Base-by-base conservation (phyloP, 2,797 vertebrate genomes). In the Prunella strophiata region DNA sequence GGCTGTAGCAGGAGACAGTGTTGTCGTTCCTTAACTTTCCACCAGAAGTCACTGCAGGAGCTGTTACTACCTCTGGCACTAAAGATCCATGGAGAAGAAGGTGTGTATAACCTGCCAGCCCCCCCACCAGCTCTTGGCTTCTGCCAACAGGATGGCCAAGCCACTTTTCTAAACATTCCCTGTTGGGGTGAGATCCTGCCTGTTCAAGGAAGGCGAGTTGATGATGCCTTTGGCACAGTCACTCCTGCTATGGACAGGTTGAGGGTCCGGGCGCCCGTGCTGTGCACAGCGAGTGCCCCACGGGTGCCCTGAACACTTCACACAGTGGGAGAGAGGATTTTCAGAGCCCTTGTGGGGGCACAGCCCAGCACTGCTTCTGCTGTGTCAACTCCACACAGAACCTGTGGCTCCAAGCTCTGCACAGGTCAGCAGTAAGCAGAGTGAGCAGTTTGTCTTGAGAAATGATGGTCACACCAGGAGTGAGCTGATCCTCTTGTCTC, bases 21-120 rank as follows among this genome's bases (percentile, higher is more conserved):
- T 27, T 74, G 36, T 66, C 0, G 2, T 95, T 94, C 92, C 94
- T 38, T 76, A 16, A 6, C 51, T 92, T 95, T 87, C 94, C 95
- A 93, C 55, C 95, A 93, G 94, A 94, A 95, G 94, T 95, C 94
- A 91, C 93, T 89, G 91, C 89, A 91, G 94, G 94, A 92, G 90
- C 68, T 96, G 59, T n/a, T 90, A 6, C 34, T 27, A 5, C 58
- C 47, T 48, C 34, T 34, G 70, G 21, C 23, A 1, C 40, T 57
- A 1, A 0, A 40, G 38, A 8, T 6, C 42, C 2, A 0, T 29
- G 38, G 40, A 42, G 23, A 19, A 36, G n/a, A 42, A 36, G 48
- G 47, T 15, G 12, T 11, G 13, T 4, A 2, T 7, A 5, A 38
- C 38, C 45, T 47, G 66, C 65, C 23, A 2, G 57, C 65, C 70